Percentiles rank a stretch among this genome's conserved stretches.
Conservation (phyloP, 2,888 invertebrate genomes). For the Heteromyza rotundicornis region DNA sequence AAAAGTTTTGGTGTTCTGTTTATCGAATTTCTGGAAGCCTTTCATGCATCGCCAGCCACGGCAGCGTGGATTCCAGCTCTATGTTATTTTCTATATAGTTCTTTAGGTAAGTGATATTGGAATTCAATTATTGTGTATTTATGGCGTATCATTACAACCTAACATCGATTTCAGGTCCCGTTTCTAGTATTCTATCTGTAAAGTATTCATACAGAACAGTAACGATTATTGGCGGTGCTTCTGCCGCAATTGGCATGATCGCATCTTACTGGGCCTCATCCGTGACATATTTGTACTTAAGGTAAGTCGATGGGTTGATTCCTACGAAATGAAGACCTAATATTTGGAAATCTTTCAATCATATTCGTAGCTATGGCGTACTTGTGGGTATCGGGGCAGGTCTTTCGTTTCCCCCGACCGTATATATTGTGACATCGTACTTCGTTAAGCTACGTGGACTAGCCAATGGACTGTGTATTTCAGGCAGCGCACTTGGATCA, state of each 20-base stretch:
- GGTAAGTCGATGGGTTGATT: no score
- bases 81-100: slow-evolving; percentile 88
- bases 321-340: no score
- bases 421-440: slow-evolving; percentile 88
- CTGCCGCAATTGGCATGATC: slow-evolving; percentile 84
- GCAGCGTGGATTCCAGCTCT: slow-evolving; percentile 86
- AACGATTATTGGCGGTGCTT: slow-evolving; percentile 80
- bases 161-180: slow-evolving; percentile 69
- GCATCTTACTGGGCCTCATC: slow-evolving; percentile 81
- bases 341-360: no score
- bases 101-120: slow-evolving; percentile 75
- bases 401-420: slow-evolving; percentile 85
- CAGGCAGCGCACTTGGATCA: slow-evolving; percentile 85
- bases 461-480: slow-evolving; percentile 88
- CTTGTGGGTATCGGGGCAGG: slow-evolving; percentile 85
- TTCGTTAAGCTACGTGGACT: slow-evolving; percentile 79
- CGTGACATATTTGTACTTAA: slow-evolving; percentile 79
- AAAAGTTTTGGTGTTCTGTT: slow-evolving; percentile 88
- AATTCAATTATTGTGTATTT: background rate
- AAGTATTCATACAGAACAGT: slow-evolving; percentile 85
- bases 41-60: slow-evolving; percentile 73
- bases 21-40: slow-evolving; percentile 81
- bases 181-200: slow-evolving; percentile 83
- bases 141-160: background rate
- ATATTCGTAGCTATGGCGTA: slow-evolving; percentile 85